These are phyloP conservation scores for Cyprinus carpio DNA, from an alignment of 2,113 vertebrate genomes.

Conservation along the genomic window DNA sequence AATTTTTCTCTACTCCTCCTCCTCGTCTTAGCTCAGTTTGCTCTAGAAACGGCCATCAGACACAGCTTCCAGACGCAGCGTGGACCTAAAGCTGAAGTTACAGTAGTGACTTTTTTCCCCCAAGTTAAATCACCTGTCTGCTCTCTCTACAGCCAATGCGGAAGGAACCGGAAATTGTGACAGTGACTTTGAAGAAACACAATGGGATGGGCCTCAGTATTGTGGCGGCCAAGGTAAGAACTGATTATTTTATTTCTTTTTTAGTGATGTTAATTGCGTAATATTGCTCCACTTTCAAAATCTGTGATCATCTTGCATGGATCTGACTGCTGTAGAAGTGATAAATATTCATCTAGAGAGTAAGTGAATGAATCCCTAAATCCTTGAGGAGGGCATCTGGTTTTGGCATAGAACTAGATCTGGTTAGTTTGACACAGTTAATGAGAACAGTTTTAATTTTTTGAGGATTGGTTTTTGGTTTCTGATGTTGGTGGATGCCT, in stretches of 20 bases:
- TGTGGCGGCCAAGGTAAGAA: constrained; percentile 96
- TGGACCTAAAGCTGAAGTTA: background rate
- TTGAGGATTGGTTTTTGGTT: background rate
- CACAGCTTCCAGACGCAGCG: constrained; percentile 14
- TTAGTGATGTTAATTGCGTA: background rate
- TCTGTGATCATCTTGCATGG: background rate
- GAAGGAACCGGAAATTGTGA: constrained; percentile 96
- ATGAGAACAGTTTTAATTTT: background rate
- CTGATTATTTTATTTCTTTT: background rate
- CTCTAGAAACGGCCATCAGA: constrained; percentile 30
- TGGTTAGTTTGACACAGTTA: background rate
- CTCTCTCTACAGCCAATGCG: constrained; percentile 83
- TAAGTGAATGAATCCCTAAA: background rate
- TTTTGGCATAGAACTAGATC: background rate
- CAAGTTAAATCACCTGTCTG: constrained; percentile 36
- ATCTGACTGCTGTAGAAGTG: background rate
- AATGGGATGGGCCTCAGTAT: constrained; percentile 99
- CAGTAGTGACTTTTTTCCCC: no score
- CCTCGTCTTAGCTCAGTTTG: constrained; percentile 40
- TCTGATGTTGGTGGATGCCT: background rate
- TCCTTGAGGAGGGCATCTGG: background rate
- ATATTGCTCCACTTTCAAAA: background rate
- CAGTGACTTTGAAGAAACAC: constrained; percentile 96
- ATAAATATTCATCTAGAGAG: background rate
- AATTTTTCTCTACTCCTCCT: constrained; percentile 55